These are phyloP conservation scores for Zapus hudsonius DNA, from an alignment of 2,113 vertebrate genomes.

Conservation along the genomic window DNA sequence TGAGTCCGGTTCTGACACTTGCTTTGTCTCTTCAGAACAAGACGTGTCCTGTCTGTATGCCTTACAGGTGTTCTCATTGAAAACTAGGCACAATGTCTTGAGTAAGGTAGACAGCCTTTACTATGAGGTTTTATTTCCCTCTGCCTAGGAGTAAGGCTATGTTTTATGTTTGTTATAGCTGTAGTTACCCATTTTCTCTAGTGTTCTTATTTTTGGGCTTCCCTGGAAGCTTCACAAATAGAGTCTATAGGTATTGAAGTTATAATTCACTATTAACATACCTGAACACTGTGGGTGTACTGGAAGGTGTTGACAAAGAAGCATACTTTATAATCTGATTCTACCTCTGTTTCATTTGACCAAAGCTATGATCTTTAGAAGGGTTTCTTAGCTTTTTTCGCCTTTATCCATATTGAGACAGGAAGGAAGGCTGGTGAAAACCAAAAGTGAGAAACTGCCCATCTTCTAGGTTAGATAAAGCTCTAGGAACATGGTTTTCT, in stretches of 20 bases:
- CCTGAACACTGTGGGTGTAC: background rate
- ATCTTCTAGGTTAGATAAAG: background rate
- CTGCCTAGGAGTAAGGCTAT: background rate
- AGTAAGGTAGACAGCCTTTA: background rate
- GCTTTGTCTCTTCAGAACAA: background rate
- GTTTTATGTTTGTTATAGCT: background rate
- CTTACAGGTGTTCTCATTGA: background rate
- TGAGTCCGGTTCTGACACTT: background rate
- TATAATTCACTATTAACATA: background rate
- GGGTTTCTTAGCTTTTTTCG: background rate
- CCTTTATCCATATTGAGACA: background rate
- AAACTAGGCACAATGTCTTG: background rate
- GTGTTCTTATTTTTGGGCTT: constrained; percentile 4
- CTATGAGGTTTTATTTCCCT: background rate
- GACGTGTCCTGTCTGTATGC: background rate
- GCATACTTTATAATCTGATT: background rate
- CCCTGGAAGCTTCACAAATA: background rate
- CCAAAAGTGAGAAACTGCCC: background rate
- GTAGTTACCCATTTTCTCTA: background rate
- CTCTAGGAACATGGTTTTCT: background rate
- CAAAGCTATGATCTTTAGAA: background rate
- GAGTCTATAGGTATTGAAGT: background rate
- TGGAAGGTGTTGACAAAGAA: background rate
- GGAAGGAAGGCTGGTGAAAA: background rate
- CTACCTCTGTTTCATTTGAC: background rate